Evolutionary conservation across 2,797 vertebrate genomes (phyloP).

Genomic region (Pseudomugil tenellus): DNA sequence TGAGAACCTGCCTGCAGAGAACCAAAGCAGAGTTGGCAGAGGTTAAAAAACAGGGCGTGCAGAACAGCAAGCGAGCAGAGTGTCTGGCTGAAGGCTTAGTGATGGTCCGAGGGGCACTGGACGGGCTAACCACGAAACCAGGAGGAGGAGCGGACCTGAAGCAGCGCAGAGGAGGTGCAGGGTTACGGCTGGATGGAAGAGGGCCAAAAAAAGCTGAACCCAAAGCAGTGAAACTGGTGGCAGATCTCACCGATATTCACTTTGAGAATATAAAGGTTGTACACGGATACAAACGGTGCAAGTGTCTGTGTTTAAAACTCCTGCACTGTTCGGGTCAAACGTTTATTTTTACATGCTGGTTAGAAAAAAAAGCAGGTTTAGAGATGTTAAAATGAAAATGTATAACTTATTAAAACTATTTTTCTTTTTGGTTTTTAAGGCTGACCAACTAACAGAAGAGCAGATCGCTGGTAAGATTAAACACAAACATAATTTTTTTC

Average conservation of each 20-base stretch:
- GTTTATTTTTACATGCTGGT: too few relatives aligned
- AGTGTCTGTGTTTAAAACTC: background rate
- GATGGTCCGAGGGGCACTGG: constrained; percentile 69
- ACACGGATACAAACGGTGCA: background rate
- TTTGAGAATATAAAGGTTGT: constrained; percentile 79
- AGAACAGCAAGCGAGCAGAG: constrained; percentile 67
- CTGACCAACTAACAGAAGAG: constrained; percentile 99
- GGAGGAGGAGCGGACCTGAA: constrained; percentile 51
- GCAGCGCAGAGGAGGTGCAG: constrained; percentile 48
- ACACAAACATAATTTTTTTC: constrained; percentile 45
- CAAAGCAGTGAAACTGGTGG: constrained; percentile 79
- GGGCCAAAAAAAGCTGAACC: constrained; percentile 62
- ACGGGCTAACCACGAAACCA: constrained; percentile 55
- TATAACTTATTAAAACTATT: too few relatives aligned
- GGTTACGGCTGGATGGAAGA: constrained; percentile 60
- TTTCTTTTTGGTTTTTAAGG: constrained; percentile 81
- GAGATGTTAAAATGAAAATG: too few relatives aligned
- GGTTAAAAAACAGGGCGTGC: constrained; percentile 67
- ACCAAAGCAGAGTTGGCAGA: constrained; percentile 68
- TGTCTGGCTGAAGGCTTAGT: constrained; percentile 75
- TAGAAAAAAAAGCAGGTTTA: background rate
- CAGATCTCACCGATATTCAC: constrained; percentile 79
- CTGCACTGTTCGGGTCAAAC: too few relatives aligned
- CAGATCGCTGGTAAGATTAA: constrained; percentile 99
- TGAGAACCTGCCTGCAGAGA: constrained; percentile 70